phyloP scores from a whole-genome alignment of 2,797 vertebrate genomes.

The Fundulus diaphanus region DNA sequence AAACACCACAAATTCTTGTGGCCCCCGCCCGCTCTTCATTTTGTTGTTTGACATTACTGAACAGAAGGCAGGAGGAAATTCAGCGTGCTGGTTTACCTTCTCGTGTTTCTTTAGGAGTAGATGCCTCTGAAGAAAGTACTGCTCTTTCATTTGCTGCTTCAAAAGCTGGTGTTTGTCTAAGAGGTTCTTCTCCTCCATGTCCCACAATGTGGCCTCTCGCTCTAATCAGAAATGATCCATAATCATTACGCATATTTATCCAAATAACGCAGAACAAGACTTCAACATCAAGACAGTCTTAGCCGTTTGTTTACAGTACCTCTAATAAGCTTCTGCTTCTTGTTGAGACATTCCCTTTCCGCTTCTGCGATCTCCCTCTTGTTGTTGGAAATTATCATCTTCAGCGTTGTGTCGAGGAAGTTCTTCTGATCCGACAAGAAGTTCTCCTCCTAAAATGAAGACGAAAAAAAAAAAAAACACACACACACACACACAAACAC shows the following conservation, averaged over 20 bases:
- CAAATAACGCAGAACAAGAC: neutral
- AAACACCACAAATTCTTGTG: neutral
- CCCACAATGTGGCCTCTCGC: constrained; percentile 89
- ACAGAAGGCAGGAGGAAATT: neutral
- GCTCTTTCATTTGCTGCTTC: constrained; percentile 97
- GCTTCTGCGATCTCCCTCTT: constrained; percentile 89
- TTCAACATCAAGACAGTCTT: neutral
- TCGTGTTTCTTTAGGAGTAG: constrained; percentile 94
- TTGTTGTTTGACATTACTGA: neutral
- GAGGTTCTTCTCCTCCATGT: constrained; percentile 91
- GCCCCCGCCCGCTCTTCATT: neutral
- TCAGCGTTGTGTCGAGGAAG: constrained; percentile 85
- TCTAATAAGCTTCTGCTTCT: constrained; percentile 92
- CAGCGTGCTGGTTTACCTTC: constrained; percentile 81
- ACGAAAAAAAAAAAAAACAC: neutral
- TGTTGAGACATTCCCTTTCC: constrained; percentile 89
- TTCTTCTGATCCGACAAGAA: constrained; percentile 86
- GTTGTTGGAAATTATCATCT: constrained; percentile 86
- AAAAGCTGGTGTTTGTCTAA: constrained; percentile 92
- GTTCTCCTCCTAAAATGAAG: constrained; percentile 87
- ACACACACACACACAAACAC: too few species aligned
- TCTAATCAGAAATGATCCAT: constrained; percentile 72
- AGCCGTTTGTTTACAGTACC: constrained; percentile 71
- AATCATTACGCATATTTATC: neutral
- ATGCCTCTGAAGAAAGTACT: constrained; percentile 96